Percentiles rank a stretch among this genome's conserved stretches.
phyloP scores from a whole-genome alignment of 2,888 invertebrate genomes.

The Tachina grossa region DNA sequence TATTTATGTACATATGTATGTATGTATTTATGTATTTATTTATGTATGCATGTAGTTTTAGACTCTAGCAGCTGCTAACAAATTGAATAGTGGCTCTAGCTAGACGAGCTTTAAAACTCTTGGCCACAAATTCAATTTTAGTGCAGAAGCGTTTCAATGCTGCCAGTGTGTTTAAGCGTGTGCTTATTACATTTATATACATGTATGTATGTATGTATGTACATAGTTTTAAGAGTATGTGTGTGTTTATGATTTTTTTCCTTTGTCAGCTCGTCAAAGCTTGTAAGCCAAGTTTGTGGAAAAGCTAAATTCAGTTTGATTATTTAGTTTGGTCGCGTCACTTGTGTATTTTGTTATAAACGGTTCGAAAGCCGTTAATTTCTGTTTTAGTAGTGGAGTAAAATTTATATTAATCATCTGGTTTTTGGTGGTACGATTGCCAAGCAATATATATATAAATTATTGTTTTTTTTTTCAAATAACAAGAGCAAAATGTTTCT shows the following conservation, averaged over 20 bases:
- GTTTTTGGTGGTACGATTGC: conserved; percentile 66
- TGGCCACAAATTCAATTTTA: conserved; percentile 14
- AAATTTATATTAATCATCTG: conserved; percentile 67
- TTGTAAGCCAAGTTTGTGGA: conserved; percentile 66
- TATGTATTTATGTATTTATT: neutral
- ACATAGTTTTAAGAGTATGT: conserved; percentile 7
- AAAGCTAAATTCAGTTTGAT: conserved; percentile 76
- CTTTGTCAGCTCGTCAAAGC: conserved; percentile 20
- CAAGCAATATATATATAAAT: conserved; percentile 6
- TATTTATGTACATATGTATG: neutral
- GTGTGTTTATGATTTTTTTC: conserved; percentile 19
- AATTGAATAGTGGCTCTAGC: neutral
- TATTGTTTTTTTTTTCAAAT: no score
- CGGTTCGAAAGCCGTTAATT: conserved; percentile 69
- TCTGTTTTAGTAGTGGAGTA: conserved; percentile 69
- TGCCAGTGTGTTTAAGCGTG: neutral
- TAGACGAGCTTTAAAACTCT: conserved; percentile 35
- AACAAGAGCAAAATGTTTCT: conserved; percentile 25
- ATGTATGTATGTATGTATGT: neutral
- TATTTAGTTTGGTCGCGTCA: conserved; percentile 77
- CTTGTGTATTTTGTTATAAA: conserved; percentile 63
- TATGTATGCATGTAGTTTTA: neutral
- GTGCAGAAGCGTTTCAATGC: neutral
- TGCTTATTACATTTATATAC: neutral
- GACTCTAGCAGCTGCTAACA: conserved; percentile 4